Percentiles rank a stretch among this genome's conserved stretches.
phyloP scores from a whole-genome alignment of 1,140 invertebrate genomes.

The Diorhabda sublineata region DNA sequence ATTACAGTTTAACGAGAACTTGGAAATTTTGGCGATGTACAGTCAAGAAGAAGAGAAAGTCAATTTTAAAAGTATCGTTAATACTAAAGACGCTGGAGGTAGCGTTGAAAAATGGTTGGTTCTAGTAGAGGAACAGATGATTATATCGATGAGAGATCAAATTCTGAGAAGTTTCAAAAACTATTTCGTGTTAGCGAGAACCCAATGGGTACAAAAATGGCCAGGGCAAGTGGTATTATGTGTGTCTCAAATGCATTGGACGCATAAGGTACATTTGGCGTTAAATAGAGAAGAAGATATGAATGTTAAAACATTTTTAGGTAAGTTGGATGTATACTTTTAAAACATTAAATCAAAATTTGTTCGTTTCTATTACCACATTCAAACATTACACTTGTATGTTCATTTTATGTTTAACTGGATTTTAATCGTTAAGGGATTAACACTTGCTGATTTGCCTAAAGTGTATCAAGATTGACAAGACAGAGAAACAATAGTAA shows the following conservation, averaged over 20 bases:
- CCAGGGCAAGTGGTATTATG: conserved; percentile 85
- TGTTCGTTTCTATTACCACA: neutral
- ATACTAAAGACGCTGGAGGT: conserved; percentile 74
- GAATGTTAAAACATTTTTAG: conserved; percentile 48
- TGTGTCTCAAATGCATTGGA: conserved; percentile 88
- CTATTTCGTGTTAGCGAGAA: conserved; percentile 61
- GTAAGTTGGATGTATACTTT: neutral
- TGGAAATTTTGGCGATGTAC: conserved; percentile 80
- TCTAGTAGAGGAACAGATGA: conserved; percentile 73
- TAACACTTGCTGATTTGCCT: no score
- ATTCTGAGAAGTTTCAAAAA: conserved; percentile 67
- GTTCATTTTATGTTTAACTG: no score
- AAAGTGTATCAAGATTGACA: no score
- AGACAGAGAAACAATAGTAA: no score
- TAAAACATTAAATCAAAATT: neutral
- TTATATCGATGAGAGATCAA: conserved; percentile 66
- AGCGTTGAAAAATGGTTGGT: conserved; percentile 92
- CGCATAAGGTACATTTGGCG: conserved; percentile 68
- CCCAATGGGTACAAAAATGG: conserved; percentile 72
- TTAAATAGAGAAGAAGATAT: conserved; percentile 56
- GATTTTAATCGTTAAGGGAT: no score
- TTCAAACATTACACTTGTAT: no score
- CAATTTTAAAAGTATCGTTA: conserved; percentile 64
- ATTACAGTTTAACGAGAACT: conserved; percentile 68
- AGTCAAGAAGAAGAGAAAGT: conserved; percentile 82